These are phyloP conservation scores for Brachypalpus laphriformis DNA, from an alignment of 2,888 invertebrate species.

Conservation along the genomic window DNA sequence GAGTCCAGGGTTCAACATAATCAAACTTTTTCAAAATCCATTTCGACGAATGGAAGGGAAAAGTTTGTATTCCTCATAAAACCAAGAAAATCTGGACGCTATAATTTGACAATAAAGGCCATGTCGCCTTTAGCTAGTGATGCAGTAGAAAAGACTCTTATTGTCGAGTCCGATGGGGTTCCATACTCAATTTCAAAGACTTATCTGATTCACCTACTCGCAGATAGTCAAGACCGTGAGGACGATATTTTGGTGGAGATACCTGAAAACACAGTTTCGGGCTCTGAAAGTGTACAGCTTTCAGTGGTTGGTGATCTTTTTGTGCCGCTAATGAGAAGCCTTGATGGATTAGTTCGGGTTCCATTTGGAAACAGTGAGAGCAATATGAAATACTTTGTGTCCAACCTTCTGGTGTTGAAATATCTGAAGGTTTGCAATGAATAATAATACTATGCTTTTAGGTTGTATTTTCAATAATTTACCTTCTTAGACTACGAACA, in stretches of 20 bases:
- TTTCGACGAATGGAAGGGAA: constrained; percentile 31
- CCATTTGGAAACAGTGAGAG: constrained; percentile 89
- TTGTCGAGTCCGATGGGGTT: constrained; percentile 89
- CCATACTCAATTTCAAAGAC: constrained; percentile 87
- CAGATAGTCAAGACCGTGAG: constrained; percentile 81
- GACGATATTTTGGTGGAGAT: constrained; percentile 83
- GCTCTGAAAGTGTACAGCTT: constrained; percentile 85
- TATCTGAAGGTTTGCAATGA: constrained; percentile 84
- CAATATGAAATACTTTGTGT: constrained; percentile 87
- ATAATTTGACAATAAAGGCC: constrained; percentile 88
- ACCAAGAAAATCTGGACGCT: constrained; percentile 86
- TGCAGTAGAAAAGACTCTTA: constrained; percentile 85
- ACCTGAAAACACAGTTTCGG: constrained; percentile 84
- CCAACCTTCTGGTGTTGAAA: constrained; percentile 86
- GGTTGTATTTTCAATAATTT: background rate
- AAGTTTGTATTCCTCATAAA: constrained; percentile 87
- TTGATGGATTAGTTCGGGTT: constrained; percentile 85
- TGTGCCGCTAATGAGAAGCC: constrained; percentile 84
- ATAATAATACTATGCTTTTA: rapidly evolving
- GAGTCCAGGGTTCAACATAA: background rate
- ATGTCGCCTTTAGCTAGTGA: constrained; percentile 82
- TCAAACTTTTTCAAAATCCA: background rate
- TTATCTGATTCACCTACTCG: constrained; percentile 87
- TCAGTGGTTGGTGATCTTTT: constrained; percentile 85
- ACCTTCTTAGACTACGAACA: constrained; percentile 83